phyloP scores from a whole-genome alignment of 2,113 vertebrate species.

The Pagrus major region DNA sequence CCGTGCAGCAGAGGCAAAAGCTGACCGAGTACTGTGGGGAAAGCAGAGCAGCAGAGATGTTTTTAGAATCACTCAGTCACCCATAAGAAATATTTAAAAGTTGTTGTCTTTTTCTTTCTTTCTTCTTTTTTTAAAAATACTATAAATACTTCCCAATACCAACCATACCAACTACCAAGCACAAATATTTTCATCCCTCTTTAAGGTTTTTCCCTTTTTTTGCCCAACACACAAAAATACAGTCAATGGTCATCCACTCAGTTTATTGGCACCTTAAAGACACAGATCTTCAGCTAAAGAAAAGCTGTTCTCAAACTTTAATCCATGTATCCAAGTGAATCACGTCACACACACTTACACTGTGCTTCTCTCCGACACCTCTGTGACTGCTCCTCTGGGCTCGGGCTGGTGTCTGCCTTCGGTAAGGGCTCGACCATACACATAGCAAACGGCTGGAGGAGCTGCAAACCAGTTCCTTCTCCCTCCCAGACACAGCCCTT shows the following conservation, averaged over 20 bases:
- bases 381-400: conserved; percentile 80
- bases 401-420: conserved; percentile 83
- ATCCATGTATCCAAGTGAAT: not conserved
- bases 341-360: conserved; percentile 82
- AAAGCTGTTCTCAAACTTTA: not conserved
- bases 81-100: too few relatives aligned
- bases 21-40: conserved; percentile 74
- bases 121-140: too few relatives aligned
- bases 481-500: conserved; percentile 91
- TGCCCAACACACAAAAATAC: not conserved
- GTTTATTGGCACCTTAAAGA: not conserved
- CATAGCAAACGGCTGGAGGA: conserved; percentile 86
- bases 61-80: not conserved
- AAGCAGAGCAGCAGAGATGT: not conserved
- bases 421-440: conserved; percentile 84
- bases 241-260: too few relatives aligned
- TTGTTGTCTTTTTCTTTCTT: too few relatives aligned
- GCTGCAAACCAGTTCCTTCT: conserved; percentile 55
- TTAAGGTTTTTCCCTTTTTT: too few relatives aligned
- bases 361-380: conserved; percentile 86
- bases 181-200: too few relatives aligned
- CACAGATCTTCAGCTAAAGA: not conserved
- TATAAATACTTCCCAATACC: too few relatives aligned
- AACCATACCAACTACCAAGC: too few relatives aligned
- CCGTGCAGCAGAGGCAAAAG: conserved; percentile 94